Conservation (phyloP, 2,888 invertebrate genomes). For the Chaetoderma sp. region DNA sequence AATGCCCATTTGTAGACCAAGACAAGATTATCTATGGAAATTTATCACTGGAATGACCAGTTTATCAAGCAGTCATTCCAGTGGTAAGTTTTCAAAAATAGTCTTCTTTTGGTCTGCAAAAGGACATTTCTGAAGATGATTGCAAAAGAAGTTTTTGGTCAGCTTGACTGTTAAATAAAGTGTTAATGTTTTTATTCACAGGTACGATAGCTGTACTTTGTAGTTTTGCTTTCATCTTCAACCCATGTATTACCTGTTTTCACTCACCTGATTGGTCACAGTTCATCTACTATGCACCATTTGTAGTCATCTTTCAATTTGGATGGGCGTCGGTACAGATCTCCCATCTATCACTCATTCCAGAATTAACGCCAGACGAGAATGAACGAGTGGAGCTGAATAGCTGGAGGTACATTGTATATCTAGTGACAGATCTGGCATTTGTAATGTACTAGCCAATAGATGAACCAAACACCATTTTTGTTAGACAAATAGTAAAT, state of each 20-base stretch:
- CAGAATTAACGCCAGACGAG: slow-evolving; percentile 71
- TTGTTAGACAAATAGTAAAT: too few relatives aligned
- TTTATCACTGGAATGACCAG: too few relatives aligned
- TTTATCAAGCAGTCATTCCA: too few relatives aligned
- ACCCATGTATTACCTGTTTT: slow-evolving; percentile 78
- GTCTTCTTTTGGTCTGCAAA: too few relatives aligned
- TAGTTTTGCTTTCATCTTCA: slow-evolving; percentile 90
- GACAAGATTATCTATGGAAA: too few relatives aligned
- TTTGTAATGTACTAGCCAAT: too few relatives aligned
- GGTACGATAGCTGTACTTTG: slow-evolving; percentile 79
- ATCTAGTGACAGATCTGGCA: background rate
- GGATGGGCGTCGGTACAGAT: slow-evolving; percentile 95
- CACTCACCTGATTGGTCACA: slow-evolving; percentile 73
- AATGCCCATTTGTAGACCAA: too few relatives aligned
- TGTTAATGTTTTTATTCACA: slow-evolving; percentile 72
- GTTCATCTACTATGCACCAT: slow-evolving; percentile 71
- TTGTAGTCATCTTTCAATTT: slow-evolving; percentile 81
- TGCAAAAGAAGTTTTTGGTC: too few relatives aligned
- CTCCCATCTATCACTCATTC: slow-evolving; percentile 89
- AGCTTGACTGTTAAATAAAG: too few relatives aligned
- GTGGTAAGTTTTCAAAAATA: too few relatives aligned
- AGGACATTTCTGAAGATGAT: too few relatives aligned
- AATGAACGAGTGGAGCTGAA: slow-evolving; percentile 69
- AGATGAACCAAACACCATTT: too few relatives aligned
- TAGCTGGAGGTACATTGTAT: slow-evolving; percentile 69